Conservation (phyloP, 2,113 vertebrate genomes). For the Sigmodon hispidus region DNA sequence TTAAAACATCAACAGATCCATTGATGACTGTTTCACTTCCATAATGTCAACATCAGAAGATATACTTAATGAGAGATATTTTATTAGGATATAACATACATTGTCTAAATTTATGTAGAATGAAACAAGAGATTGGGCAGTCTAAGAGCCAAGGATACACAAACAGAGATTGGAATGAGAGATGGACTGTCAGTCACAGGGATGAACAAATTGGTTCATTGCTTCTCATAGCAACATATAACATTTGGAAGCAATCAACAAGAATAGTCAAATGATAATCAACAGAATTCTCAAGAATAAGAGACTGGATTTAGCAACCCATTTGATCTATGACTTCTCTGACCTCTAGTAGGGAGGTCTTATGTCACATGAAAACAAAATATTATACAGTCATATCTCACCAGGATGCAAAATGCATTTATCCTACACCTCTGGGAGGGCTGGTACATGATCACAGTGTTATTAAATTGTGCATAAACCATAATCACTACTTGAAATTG, state of each 20-base stretch:
- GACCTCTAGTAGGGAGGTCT: not conserved
- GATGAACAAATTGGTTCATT: not conserved
- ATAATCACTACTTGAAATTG: not conserved
- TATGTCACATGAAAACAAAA: not conserved
- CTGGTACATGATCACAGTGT: not conserved
- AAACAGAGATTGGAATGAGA: not conserved
- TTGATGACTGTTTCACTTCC: not conserved
- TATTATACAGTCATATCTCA: not conserved
- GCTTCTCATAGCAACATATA: not conserved
- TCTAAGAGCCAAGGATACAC: not conserved
- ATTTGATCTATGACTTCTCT: not conserved
- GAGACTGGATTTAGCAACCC: not conserved
- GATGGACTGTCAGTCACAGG: not conserved
- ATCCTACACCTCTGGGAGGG: not conserved
- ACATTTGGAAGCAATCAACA: not conserved
- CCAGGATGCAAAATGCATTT: not conserved
- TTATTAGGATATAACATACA: not conserved
- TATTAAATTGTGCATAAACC: not conserved
- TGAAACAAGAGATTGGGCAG: not conserved
- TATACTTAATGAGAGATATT: not conserved
- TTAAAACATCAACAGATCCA: slow-evolving; percentile 17
- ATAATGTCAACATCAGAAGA: not conserved
- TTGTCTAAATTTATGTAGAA: not conserved
- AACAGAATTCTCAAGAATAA: not conserved
- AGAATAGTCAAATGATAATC: not conserved